Base-by-base conservation (phyloP, 2,888 invertebrate species). In the Limnephilus lunatus region DNA sequence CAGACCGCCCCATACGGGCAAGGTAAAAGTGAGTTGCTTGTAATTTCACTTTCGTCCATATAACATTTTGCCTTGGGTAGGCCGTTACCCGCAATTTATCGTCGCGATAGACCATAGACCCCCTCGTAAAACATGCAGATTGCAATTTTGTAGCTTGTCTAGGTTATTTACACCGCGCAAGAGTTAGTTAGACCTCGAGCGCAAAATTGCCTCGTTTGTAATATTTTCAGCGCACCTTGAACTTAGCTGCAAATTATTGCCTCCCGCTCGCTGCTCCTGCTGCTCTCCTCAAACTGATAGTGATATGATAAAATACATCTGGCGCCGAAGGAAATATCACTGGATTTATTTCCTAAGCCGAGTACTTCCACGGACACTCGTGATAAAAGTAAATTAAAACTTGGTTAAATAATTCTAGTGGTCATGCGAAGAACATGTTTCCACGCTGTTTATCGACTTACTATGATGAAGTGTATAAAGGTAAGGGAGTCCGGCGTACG, bases 11-110 rank as follows among this genome's bases (percentile, higher is more conserved):
- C 53, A 68, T 88, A 88, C 35, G 68, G 68, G 89, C 30, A 30
- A 80, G 89, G 89, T 89, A 89, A 89, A 89, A 89, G 89, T 89
- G 39, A 89, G 44, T 81, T 44, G 89, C 89, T 32, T 81, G 89
- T 89, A 81, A 89, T 89, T 89, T 89, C 89, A 89, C 89, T 89
- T 89, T 89, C 89, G 35, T 81, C 81, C 81, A 81, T 81, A 81
- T 81, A 30, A 25, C 81, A 81, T 81, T 89, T 89, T 30, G 89
- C 81, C 89, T 89, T 89, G 89, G 89, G 88, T 88, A 80, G 88
- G 88, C 88, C 88, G 68, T 88, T 88, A 31, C 88, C 35, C 88
- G 35, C 68, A 32, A 88, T 88, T 88, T 88, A 88, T 88, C 25
- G 68, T 31, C 31, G 68, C 88, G 88, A 88, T 88, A 88, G 88